Evolutionary conservation across 2,113 vertebrate species (phyloP).

Genomic region (Vidua chalybeata): DNA sequence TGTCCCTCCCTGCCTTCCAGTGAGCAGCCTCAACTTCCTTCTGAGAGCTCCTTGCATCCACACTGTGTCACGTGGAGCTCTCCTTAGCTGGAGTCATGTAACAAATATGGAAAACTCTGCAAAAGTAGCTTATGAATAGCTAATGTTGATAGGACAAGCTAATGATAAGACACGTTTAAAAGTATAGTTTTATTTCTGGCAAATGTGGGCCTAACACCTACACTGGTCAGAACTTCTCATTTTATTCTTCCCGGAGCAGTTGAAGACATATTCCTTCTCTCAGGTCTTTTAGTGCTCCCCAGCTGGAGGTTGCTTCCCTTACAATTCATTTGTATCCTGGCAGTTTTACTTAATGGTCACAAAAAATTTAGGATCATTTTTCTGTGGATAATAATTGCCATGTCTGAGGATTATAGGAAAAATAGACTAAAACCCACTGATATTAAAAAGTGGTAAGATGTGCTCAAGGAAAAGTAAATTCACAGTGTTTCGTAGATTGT

Average conservation of each 20-base stretch:
- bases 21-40: neutral
- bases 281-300: neutral
- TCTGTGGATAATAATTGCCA: neutral
- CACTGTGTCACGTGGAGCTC: fast-evolving
- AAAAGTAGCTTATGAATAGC: neutral
- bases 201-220: neutral
- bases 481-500: neutral
- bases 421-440: neutral
- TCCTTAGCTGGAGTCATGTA: neutral
- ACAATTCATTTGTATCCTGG: neutral
- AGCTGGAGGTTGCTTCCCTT: neutral
- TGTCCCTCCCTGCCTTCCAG: neutral
- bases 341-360: neutral
- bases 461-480: neutral
- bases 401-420: neutral
- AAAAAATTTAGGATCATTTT: neutral
- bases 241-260: neutral
- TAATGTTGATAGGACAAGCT: neutral
- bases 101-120: neutral
- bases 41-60: neutral
- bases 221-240: neutral
- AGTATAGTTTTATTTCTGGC: neutral
- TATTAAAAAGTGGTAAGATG: neutral
- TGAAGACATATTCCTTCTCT: neutral
- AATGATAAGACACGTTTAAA: neutral